Evolutionary conservation across 2,888 invertebrate species (phyloP), one percentile per base, ranked within the genome.

Genomic region (Cephus sareptanus): DNA sequence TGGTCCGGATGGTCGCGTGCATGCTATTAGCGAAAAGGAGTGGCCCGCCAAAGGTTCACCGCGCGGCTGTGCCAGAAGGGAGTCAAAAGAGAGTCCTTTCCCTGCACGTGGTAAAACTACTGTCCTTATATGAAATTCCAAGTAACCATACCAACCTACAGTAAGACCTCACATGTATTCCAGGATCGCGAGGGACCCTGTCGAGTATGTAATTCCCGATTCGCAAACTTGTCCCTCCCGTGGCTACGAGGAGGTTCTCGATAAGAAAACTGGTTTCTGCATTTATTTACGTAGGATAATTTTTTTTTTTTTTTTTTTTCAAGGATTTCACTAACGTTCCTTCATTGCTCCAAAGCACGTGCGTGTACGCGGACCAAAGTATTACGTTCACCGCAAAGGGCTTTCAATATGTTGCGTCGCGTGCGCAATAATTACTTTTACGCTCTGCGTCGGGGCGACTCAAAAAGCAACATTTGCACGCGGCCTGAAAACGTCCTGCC

Each of bases 1-100:
- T 90, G 90, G 90, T 87, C 89, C 87, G 87, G 86, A 87, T 89
- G 90, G 89, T 89, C 89, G 90, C 90, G 90, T 90, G 90, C 87
- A 88, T 87, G 87, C 87, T 89, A 90, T 90, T 90, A 90, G 89
- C 88, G 82, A 86, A 86, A 87, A 87, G 86, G 83, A 87, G 85
- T 84, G 85, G 83, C 83, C 74, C 78, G 76, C 76, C 73, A 35
- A 75, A 76, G 78, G 74, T 79, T 34, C 71, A 34, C 71, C 71
- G 71, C 71, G 33, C 33, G 31, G 71, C 33, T 71, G 33, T 71
- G 71, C 56, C 56, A 56, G 56, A 56, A 56, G 23, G 56, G 9
- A 56, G 56, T 56, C 56, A 23, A 23, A 56, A 56, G 23, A 56
- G 56, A 56, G 56, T 56, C 56, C 56, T 56, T 56, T 56, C 23